Base-by-base conservation (phyloP, 2,888 invertebrate species). In the Andrena trimmerana region DNA sequence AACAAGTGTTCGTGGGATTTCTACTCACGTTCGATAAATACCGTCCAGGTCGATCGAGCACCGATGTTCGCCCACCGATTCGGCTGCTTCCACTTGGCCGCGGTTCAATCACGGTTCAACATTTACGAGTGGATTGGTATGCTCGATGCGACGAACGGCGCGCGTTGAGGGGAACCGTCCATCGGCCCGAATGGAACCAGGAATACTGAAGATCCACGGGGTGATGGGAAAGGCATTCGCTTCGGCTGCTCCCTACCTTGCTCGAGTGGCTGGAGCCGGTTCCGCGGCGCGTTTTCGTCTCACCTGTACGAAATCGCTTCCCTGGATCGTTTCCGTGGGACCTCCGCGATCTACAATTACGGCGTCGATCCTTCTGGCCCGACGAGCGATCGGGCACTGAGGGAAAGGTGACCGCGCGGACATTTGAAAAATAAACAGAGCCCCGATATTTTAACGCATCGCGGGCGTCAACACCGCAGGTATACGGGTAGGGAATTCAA, bases 171-270 rank as follows among this genome's bases (percentile, higher is more conserved):
- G 78, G 88, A 85, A 88, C 87, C 91, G 90, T 91, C 93, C 93
- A 93, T 93, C 92, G 91, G 90, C 88, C 86, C 87, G 88, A 88
- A 88, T 90, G 88, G 91, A 91, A 91, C 88, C 89, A 90, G 91
- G 90, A 91, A 89, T 89, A 93, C 93, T 93, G 92, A 88, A 81
- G 85, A 79, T 88, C 86, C 86, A 86, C 82, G 81, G 42, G 79
- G 85, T 84, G 86, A 88, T 90, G 92, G 89, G 91, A 93, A 92
- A 93, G 92, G 90, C 91, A 90, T 91, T 92, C 91, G 89, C 91
- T 90, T 85, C 84, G 86, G 81, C 83, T 89, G 88, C 90, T 92
- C 92, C 93, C 93, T 92, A 93, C 92, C 90, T 91, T 91, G 50
- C 33, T 48, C 71, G 31, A 54, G 68, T 63, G 59, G 50, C n/a